Evolutionary conservation across 2,888 invertebrate genomes (phyloP), one percentile per base, ranked within the genome.

Genomic region (Itoplectis maculator): DNA sequence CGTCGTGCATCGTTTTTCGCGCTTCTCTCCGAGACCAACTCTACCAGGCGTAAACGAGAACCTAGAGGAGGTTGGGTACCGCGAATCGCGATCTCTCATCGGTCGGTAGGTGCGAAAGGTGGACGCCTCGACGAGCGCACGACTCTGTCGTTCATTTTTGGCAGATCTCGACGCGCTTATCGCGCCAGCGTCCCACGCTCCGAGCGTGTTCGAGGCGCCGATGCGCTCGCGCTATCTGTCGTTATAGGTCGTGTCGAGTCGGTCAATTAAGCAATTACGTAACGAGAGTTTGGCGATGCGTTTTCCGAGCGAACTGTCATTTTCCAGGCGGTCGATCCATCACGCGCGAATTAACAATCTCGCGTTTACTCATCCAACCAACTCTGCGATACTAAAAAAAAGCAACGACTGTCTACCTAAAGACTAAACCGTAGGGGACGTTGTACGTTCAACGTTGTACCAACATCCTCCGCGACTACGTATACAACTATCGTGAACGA

Each of bases 1-100:
- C 87, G 66, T 90, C 88, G 80, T 87, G 85, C 91, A 92, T 92
- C 82, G 87, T 87, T 45, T 40, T 45, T 29, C 29, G 2, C 45
- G 20, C 29, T 11, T 0, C 29, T 35, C n/a, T n/a, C n/a, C 7
- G 29, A 45, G 35, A n/a, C 29, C 20, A 15, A 56, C 37, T 18
- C n/a, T n/a, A n/a, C n/a, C n/a, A n/a, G n/a, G 23, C 15, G 59
- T 51, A 49, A 70, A 69, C n/a, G 20, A 65, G 70, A 23, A 8
- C 40, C 20, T 23, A 68, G 20, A 51, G 63, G 65, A n/a, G 40
- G 15, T 51, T 29, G n/a, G 8, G 47, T 13, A n/a, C 45, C 23
- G 23, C 61, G n/a, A n/a, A 54, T 13, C 7, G 15, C 29, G 42
- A 18, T 66, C 15, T 66, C 15, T 29, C 49, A 81, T 66, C 49